A percentile compares a stretch with the other conserved stretches of the same genome.
Evolutionary conservation across 2,113 vertebrate genomes (phyloP).

Genomic region (Cichladusa arquata): DNA sequence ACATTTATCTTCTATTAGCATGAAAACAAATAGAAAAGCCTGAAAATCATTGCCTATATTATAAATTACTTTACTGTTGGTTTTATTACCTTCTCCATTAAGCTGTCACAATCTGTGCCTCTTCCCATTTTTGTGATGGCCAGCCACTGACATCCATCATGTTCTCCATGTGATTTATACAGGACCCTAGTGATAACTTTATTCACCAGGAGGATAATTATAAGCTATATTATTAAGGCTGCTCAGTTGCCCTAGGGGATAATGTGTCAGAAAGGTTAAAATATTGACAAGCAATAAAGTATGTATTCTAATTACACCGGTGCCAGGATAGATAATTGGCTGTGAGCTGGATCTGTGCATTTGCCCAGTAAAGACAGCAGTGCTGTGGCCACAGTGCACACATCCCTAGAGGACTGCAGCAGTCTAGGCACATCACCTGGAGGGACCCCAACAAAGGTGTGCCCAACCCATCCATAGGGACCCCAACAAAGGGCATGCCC

Average conservation of each 20-base stretch:
- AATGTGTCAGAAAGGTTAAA: slow-evolving; percentile 59
- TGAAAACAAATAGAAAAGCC: slow-evolving; percentile 52
- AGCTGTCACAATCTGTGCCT: slow-evolving; percentile 40
- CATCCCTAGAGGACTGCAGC: not conserved
- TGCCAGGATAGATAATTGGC: not conserved
- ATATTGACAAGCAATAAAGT: slow-evolving; percentile 56
- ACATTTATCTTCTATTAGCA: slow-evolving; percentile 63
- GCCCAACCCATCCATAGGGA: not conserved
- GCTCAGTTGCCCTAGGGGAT: slow-evolving; percentile 50
- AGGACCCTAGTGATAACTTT: slow-evolving; percentile 21
- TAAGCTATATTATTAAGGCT: slow-evolving; percentile 44
- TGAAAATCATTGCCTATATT: slow-evolving; percentile 31
- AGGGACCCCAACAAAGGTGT: not conserved
- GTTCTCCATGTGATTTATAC: slow-evolving; percentile 60
- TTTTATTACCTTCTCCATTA: slow-evolving; percentile 53
- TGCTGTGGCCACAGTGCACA: not conserved
- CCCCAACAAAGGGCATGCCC: not conserved
- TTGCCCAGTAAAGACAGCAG: not conserved
- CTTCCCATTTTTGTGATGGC: not conserved
- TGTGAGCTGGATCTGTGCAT: not conserved
- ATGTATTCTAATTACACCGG: not conserved
- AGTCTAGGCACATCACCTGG: not conserved
- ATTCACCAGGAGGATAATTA: slow-evolving; percentile 67
- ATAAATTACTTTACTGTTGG: slow-evolving; percentile 49
- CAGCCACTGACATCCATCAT: slow-evolving; percentile 31